Evolutionary conservation across 2,797 vertebrate genomes (phyloP).

Genomic region (Distichodus sexfasciatus): DNA sequence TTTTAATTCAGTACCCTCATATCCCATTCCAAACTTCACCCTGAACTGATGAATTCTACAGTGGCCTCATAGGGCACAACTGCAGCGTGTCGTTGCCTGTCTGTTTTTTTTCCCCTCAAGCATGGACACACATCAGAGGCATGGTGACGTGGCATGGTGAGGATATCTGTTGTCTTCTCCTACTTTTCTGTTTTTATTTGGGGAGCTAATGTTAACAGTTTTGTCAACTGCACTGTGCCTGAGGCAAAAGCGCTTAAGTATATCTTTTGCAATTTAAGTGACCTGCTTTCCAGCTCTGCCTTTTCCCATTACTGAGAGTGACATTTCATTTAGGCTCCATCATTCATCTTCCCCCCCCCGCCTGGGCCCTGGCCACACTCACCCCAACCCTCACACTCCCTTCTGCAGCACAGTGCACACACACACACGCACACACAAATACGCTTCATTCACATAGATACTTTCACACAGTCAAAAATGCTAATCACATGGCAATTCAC

Average conservation of each 20-base stretch:
- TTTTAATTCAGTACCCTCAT: too few relatives aligned
- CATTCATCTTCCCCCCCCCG: slow-evolving; percentile 66
- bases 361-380: slow-evolving; percentile 40
- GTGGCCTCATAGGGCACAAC: too few relatives aligned
- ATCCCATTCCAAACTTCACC: too few relatives aligned
- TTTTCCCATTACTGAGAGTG: slow-evolving; percentile 75
- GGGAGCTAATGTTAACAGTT: slow-evolving; percentile 70
- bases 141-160: slow-evolving; percentile 6
- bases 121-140: slow-evolving; percentile 25
- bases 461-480: slow-evolving; percentile 1
- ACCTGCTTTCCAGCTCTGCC: slow-evolving; percentile 68
- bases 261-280: slow-evolving; percentile 75
- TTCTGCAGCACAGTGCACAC: slow-evolving; percentile 17
- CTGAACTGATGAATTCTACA: too few relatives aligned
- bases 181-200: slow-evolving; percentile 53
- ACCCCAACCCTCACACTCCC: slow-evolving; percentile 10
- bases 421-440: not conserved
- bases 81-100: too few relatives aligned
- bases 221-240: slow-evolving; percentile 64
- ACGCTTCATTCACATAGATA: slow-evolving; percentile 9
- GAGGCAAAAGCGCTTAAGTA: slow-evolving; percentile 69
- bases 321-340: slow-evolving; percentile 77
- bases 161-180: slow-evolving; percentile 22
- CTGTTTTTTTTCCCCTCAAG: slow-evolving; percentile 7
- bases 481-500: too few relatives aligned